Conservation (phyloP, 37 sponge, comb jelly and placozoan species). For the Crambe crambe region DNA sequence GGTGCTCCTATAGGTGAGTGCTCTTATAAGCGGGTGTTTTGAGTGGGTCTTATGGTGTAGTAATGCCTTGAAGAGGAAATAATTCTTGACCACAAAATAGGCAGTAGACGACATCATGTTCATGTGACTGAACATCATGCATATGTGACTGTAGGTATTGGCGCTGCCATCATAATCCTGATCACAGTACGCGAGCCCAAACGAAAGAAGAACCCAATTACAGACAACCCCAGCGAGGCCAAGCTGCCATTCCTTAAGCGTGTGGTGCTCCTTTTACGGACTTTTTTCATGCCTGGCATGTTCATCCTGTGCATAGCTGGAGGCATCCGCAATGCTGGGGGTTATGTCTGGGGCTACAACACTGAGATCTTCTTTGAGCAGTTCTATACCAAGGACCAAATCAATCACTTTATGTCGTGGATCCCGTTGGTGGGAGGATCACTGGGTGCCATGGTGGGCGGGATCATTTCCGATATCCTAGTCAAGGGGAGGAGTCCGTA, state of each 20-base stretch:
- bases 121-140: too few relatives aligned
- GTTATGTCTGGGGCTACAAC: conserved; percentile 90
- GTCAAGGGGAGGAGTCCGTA: conserved; percentile 50
- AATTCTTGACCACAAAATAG: too few relatives aligned
- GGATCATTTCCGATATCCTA: conserved; percentile 66
- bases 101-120: too few relatives aligned
- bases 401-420: conserved; percentile 67
- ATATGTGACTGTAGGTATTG: too few relatives aligned
- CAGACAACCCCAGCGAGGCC: neutral
- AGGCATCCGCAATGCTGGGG: conserved; percentile 79
- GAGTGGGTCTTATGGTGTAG: too few relatives aligned
- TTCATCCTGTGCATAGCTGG: conserved; percentile 79
- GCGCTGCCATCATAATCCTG: conserved; percentile 48
- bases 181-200: conserved; percentile 67
- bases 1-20: too few relatives aligned
- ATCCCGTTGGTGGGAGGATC: conserved; percentile 83
- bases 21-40: too few relatives aligned
- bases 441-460: conserved; percentile 77
- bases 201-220: conserved; percentile 1
- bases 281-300: conserved; percentile 69
- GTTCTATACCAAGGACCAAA: neutral
- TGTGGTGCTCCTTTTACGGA: conserved; percentile 3
- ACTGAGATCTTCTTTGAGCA: conserved; percentile 72
- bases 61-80: too few relatives aligned
- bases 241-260: neutral